Evolutionary conservation across 2,797 vertebrate species (phyloP).

Genomic region (Catostomus latipinnis): DNA sequence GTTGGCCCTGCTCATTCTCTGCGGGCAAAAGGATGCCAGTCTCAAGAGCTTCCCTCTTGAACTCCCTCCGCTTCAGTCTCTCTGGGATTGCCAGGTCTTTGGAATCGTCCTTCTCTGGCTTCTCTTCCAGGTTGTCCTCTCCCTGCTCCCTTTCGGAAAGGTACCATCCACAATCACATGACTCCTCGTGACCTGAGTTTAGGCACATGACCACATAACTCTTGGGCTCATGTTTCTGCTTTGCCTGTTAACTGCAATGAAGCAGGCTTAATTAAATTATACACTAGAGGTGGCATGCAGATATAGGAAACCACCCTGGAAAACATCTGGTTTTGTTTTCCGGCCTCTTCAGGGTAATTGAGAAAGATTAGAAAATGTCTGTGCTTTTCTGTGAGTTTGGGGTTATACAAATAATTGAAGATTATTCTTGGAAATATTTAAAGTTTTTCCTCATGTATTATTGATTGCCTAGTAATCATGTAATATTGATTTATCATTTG

Average conservation of each 20-base stretch:
- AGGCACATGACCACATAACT: conserved; percentile 49
- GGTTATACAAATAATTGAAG: conserved; percentile 2
- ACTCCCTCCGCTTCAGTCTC: conserved; percentile 72
- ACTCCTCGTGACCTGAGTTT: conserved; percentile 23
- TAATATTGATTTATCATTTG: too few relatives aligned
- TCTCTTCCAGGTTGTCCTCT: conserved; percentile 85
- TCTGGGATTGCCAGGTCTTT: conserved; percentile 85
- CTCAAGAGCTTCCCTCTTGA: conserved; percentile 80
- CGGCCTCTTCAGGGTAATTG: neutral
- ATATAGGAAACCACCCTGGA: conserved; percentile 13
- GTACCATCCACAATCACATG: conserved; percentile 70
- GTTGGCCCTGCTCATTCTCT: conserved; percentile 80
- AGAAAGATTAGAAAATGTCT: neutral
- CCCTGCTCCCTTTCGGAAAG: conserved; percentile 89
- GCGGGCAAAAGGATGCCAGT: conserved; percentile 81
- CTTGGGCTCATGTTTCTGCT: neutral
- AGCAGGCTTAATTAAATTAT: conserved; percentile 59
- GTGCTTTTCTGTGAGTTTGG: neutral
- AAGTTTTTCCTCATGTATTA: too few relatives aligned
- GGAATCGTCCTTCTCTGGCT: conserved; percentile 87
- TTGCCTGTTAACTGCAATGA: conserved; percentile 28
- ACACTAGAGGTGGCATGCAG: conserved; percentile 43
- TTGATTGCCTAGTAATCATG: too few relatives aligned
- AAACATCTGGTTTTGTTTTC: conserved; percentile 40
- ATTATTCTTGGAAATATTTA: neutral